Evolutionary conservation across 2,113 vertebrate species (phyloP), one percentile per base, ranked within the genome.

Genomic region (Baryphthengus martii): DNA sequence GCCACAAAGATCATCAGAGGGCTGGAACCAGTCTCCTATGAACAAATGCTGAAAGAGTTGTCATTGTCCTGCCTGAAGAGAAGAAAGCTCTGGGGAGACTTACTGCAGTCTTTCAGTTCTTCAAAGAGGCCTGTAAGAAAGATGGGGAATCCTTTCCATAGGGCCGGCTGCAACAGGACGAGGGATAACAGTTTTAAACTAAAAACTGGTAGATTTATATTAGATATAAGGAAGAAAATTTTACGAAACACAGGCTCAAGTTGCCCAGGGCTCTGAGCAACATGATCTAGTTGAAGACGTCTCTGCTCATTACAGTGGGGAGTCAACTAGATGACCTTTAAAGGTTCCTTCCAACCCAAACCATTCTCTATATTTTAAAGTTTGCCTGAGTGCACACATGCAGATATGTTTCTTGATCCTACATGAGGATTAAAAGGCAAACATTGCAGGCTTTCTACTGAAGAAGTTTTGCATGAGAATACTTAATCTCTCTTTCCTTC

Each of bases 321-420:
- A 5, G 4, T 62, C n/a, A 39, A 68, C 35, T 29, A 45, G 3
- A 39, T 23, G 17, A 62, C 21, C 10, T 31, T 37, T 55, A 37
- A 39, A 66, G 6, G 21, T 10, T 17, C 25, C 19, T 66, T 70
- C 73, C 13, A 88, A 87, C 10, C 16, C 33, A 84, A 85, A 35
- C 7, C 7, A 37, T 63, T 68, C 25, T 66, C 45, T 9, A 1
- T 44, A 45, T 53, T 84, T 74, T 40, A 21, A 94, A 77, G 62
- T 42, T 73, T 85, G 10, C 1, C 0, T 10, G 42, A 59, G 5
- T 10, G 20, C 2, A 9, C 0, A 2, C 21, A 65, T 16, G 26
- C 10, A 33, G 1, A 0, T 49, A 24, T 1, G 4, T n/a, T 84
- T 77, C 31, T 63, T 78, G 28, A 58, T n/a, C 4, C n/a, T 49